Base-by-base conservation (phyloP, 2,797 vertebrate species). In the Sternotherus odoratus region DNA sequence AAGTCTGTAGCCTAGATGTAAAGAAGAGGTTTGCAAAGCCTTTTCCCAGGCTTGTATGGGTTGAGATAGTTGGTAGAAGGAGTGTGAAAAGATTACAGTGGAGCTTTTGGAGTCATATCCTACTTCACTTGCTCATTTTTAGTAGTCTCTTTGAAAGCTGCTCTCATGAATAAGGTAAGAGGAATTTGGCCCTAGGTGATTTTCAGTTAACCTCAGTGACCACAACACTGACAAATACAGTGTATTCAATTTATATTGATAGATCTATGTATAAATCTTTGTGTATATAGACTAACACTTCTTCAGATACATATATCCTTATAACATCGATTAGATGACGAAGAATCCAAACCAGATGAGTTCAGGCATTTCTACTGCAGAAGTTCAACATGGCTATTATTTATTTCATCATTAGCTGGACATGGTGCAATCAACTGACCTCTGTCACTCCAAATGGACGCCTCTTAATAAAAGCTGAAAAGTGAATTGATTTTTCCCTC, bases 401-500 rank as follows among this genome's bases (percentile, higher is more conserved):
- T 96, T 96, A 94, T 96, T 97, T 96, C 86, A 66, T 94, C 88
- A 95, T 96, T 92, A 93, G 85, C 80, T 84, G 91, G 85, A 88
- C 91, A 97, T 96, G 96, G 95, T 97, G 96, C 95, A 96, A 53
- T 91, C 91, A 21, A 77, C 96, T 98, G 98, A 97, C 98, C 98
- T 98, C 97, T 97, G 96, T 96, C 97, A 93, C 95, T 97, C 95
- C 81, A 88, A 96, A 97, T 97, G 98, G 97, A 97, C 97, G 85
- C 56, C 91, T 95, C 92, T 96, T 98, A 97, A 97, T 96, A 96
- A 97, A 94, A 97, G 95, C 91, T 94, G 97, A 93, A 95, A 94
- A 96, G 91, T 86, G 85, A 95, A 98, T 98, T 98, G 98, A 98
- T 98, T 98, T 98, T 98, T 96, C 96, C 90, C 96, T 98, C 97